A percentile compares a stretch with the other conserved stretches of the same genome.
Evolutionary conservation across 1,140 invertebrate species (phyloP).

Genomic region (Pygmarrhopalites habei): DNA sequence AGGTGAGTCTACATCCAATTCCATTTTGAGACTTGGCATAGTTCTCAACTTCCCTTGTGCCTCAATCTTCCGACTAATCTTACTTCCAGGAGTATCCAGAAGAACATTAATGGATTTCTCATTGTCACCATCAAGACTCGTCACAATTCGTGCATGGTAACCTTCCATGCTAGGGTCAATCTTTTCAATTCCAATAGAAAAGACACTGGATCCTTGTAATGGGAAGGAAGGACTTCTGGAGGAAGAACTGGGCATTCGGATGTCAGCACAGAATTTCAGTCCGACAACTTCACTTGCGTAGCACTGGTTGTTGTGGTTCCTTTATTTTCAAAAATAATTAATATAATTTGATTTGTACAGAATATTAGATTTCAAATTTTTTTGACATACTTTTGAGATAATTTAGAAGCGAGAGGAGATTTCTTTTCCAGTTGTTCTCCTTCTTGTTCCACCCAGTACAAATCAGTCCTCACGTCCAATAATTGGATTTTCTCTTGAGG

Average conservation of each 20-base stretch:
- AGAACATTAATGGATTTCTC: constrained; percentile 46
- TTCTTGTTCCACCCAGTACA: constrained; percentile 32
- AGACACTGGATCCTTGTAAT: constrained; percentile 55
- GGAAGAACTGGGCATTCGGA: constrained; percentile 49
- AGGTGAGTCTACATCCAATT: constrained; percentile 52
- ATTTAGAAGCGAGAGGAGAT: constrained; percentile 18
- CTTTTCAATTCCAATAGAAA: constrained; percentile 55
- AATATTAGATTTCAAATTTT: too few relatives aligned
- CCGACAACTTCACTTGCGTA: constrained; percentile 54
- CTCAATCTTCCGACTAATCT: constrained; percentile 53
- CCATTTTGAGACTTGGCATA: constrained; percentile 48
- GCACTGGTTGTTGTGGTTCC: too few relatives aligned
- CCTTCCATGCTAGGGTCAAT: constrained; percentile 53
- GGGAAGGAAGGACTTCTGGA: constrained; percentile 53
- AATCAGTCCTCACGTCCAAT: constrained; percentile 45
- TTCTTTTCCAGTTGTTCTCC: constrained; percentile 42
- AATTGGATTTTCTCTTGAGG: constrained; percentile 74
- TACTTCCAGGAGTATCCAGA: constrained; percentile 62
- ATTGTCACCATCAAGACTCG: constrained; percentile 17
- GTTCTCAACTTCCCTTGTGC: constrained; percentile 46
- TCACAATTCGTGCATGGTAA: constrained; percentile 53
- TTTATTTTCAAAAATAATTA: too few relatives aligned
- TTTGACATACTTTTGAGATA: background rate
- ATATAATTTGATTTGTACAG: too few relatives aligned
- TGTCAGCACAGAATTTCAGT: constrained; percentile 59